Conservation (phyloP, 1,140 invertebrate species). For the Ganaspis sp. region DNA sequence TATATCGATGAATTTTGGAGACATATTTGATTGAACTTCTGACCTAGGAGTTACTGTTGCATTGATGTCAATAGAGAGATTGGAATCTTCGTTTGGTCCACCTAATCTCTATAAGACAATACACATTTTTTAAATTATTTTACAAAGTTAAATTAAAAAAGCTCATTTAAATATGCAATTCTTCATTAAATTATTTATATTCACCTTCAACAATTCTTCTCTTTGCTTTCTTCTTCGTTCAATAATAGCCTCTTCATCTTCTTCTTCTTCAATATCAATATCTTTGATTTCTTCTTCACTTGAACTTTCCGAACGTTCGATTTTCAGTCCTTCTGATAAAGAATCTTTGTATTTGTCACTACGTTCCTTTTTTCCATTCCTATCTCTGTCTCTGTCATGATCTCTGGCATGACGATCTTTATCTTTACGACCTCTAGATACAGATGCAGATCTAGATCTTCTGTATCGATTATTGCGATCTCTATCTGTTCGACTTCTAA, state of each 20-base stretch:
- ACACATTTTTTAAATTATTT: not conserved
- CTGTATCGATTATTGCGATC: constrained; percentile 65
- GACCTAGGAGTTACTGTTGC: constrained; percentile 59
- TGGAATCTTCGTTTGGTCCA: constrained; percentile 80
- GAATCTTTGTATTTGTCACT: constrained; percentile 87
- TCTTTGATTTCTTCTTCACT: constrained; percentile 84
- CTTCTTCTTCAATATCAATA: constrained; percentile 90
- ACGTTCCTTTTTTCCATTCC: constrained; percentile 74
- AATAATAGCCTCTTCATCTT: constrained; percentile 96
- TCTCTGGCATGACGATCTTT: constrained; percentile 65
- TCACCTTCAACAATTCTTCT: constrained; percentile 91
- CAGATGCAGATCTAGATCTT: constrained; percentile 66
- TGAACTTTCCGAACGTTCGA: constrained; percentile 79
- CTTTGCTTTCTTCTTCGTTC: constrained; percentile 91
- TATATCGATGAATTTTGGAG: constrained; percentile 62
- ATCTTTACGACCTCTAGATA: constrained; percentile 65
- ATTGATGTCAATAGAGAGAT: constrained; percentile 72
- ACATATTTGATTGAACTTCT: constrained; percentile 65
- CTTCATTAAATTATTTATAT: constrained; percentile 39
- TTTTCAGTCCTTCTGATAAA: constrained; percentile 87
- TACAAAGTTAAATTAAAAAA: not conserved
- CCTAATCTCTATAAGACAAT: constrained; percentile 76
- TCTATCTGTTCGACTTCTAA: constrained; percentile 59
- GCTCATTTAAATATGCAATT: too few species aligned
- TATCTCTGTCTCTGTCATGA: constrained; percentile 65